These are phyloP conservation scores for Tiaroga cobitis DNA, from an alignment of 2,797 vertebrate species.

Conservation along the genomic window DNA sequence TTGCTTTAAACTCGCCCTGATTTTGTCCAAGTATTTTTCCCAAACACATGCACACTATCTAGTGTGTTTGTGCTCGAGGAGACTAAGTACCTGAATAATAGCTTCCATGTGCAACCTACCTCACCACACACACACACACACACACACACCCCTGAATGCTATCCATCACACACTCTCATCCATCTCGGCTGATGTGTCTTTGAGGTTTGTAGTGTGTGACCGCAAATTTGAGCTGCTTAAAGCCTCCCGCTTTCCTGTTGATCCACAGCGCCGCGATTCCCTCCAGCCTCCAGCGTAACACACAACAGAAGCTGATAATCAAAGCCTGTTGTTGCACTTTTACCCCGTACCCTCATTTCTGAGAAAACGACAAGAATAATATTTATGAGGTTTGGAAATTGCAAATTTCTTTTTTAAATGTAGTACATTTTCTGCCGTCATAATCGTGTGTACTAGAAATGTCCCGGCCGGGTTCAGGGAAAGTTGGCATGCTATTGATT, in stretches of 20 bases:
- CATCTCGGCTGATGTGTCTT: slow-evolving; percentile 36
- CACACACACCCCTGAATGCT: slow-evolving; percentile 1
- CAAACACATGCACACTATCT: slow-evolving; percentile 10
- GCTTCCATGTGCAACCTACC: slow-evolving; percentile 54
- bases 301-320: slow-evolving; percentile 25
- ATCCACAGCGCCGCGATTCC: not conserved
- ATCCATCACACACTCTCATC: slow-evolving; percentile 40
- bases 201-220: slow-evolving; percentile 47
- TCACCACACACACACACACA: slow-evolving; percentile 35
- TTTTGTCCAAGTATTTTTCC: slow-evolving; percentile 28
- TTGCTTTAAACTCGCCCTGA: slow-evolving; percentile 14
- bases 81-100: slow-evolving; percentile 47
- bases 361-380: slow-evolving; percentile 9
- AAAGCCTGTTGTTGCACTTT: slow-evolving; percentile 33
- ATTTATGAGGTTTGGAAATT: not conserved
- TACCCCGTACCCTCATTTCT: not conserved
- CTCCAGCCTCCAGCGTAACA: not conserved
- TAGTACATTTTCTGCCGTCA: not conserved
- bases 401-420: not conserved
- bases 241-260: not conserved
- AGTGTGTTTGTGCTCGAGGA: slow-evolving; percentile 14
- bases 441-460: not conserved
- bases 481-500: not conserved
- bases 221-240: slow-evolving; percentile 24
- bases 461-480: not conserved